Evolutionary conservation across 2,888 invertebrate genomes (phyloP).

Genomic region (Cantharis rustica): DNA sequence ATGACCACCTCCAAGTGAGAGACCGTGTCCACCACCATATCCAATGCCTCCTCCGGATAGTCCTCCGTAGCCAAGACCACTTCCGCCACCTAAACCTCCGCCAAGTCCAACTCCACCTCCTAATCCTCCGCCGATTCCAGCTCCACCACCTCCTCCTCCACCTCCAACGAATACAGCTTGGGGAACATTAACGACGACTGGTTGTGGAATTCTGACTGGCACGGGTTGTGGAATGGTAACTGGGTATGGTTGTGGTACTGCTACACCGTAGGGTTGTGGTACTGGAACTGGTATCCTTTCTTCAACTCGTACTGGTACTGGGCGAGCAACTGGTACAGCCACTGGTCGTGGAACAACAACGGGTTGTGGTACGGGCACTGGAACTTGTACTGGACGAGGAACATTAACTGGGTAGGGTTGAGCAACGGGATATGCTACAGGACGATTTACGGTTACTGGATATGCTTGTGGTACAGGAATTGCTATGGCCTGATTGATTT

Average conservation of each 20-base stretch:
- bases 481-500: constrained; percentile 48
- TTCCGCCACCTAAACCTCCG: constrained; percentile 24
- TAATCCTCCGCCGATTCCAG: constrained; percentile 28
- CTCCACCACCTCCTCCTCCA: constrained; percentile 37
- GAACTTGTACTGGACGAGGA: constrained; percentile 58
- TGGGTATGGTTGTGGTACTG: constrained; percentile 61
- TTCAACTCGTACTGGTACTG: constrained; percentile 56
- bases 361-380: constrained; percentile 51
- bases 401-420: constrained; percentile 60
- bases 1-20: constrained; percentile 28
- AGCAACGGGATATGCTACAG: constrained; percentile 60
- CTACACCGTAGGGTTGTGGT: constrained; percentile 55
- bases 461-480: constrained; percentile 53
- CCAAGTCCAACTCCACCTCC: constrained; percentile 29
- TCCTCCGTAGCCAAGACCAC: constrained; percentile 27
- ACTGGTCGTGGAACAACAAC: constrained; percentile 51
- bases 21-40: constrained; percentile 29
- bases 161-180: constrained; percentile 55
- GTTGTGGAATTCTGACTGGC: constrained; percentile 55
- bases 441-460: constrained; percentile 55
- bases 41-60: neutral
- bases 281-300: constrained; percentile 58
- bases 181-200: constrained; percentile 61
- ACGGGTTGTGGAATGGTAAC: constrained; percentile 62
- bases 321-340: constrained; percentile 50